Percentiles rank a stretch among this genome's conserved stretches.
Conservation (phyloP, 2,888 invertebrate genomes). For the Scaptodrosophila latifasciaeformis region DNA sequence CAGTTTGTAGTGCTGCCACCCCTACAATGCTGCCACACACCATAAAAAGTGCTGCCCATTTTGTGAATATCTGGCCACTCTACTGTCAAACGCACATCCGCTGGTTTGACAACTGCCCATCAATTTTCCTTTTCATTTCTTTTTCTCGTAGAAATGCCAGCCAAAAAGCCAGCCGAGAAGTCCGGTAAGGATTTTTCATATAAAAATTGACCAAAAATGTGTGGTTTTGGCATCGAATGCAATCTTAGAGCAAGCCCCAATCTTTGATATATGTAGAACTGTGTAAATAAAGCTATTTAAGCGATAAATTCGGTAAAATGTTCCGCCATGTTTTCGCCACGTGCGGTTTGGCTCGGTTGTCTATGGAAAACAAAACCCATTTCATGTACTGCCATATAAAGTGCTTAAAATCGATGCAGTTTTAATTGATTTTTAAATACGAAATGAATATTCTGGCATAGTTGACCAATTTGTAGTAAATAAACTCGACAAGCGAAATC, state of each 20-base stretch:
- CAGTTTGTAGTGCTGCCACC: background rate
- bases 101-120: constrained; percentile 55
- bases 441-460: too few relatives aligned
- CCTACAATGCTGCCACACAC: too few relatives aligned
- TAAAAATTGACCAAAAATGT: constrained; percentile 43
- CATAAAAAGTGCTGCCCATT: constrained; percentile 4
- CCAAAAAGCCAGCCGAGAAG: constrained; percentile 90
- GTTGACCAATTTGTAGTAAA: too few relatives aligned
- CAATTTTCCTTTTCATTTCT: constrained; percentile 73
- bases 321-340: constrained; percentile 41
- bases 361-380: constrained; percentile 15
- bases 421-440: too few relatives aligned
- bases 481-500: background rate
- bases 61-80: constrained; percentile 30
- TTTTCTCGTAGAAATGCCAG: constrained; percentile 85
- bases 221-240: constrained; percentile 32
- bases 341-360: constrained; percentile 45
- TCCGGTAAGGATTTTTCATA: constrained; percentile 80
- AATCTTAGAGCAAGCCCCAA: constrained; percentile 20
- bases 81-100: constrained; percentile 49
- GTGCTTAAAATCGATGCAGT: background rate
- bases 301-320: constrained; percentile 22
- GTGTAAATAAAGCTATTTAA: constrained; percentile 28
- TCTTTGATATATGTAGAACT: constrained; percentile 6
- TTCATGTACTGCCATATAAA: constrained; percentile 1